Conservation (phyloP, 2,113 vertebrate genomes). For the Grallaria varia region DNA sequence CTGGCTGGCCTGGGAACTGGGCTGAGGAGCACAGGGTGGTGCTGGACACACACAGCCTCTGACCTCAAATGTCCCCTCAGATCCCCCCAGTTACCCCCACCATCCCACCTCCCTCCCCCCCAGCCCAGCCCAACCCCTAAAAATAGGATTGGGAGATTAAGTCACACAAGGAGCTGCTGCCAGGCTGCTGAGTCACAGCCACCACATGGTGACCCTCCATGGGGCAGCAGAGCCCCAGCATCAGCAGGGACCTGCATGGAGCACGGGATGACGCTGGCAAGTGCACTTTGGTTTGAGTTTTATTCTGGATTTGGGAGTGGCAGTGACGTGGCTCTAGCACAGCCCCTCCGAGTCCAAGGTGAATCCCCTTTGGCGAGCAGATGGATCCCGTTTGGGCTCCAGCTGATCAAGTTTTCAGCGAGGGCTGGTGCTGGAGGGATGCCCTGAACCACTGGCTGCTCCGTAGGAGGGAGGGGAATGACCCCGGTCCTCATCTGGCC, state of each 20-base stretch:
- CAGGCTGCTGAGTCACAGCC: neutral
- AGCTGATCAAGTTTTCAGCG: neutral
- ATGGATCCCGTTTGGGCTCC: neutral
- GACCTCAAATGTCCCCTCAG: neutral
- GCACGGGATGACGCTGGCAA: neutral
- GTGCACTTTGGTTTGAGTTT: neutral
- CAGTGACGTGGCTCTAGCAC: neutral
- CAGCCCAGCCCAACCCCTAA: neutral
- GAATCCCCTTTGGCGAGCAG: neutral
- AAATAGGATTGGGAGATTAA: neutral
- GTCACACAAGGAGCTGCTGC: neutral
- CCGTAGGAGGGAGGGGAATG: fast-evolving
- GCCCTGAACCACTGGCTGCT: neutral
- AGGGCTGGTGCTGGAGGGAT: neutral
- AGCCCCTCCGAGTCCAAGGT: neutral
- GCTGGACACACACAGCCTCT: neutral
- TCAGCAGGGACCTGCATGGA: neutral
- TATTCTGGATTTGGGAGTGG: neutral
- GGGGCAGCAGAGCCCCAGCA: neutral
- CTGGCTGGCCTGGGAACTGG: neutral
- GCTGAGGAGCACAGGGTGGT: neutral
- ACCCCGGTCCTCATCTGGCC: fast-evolving
- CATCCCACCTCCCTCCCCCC: neutral
- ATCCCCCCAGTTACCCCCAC: neutral
- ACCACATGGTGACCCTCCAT: neutral